Evolutionary conservation across 2,888 invertebrate species (phyloP).

Genomic region (Dasypogon diadema): DNA sequence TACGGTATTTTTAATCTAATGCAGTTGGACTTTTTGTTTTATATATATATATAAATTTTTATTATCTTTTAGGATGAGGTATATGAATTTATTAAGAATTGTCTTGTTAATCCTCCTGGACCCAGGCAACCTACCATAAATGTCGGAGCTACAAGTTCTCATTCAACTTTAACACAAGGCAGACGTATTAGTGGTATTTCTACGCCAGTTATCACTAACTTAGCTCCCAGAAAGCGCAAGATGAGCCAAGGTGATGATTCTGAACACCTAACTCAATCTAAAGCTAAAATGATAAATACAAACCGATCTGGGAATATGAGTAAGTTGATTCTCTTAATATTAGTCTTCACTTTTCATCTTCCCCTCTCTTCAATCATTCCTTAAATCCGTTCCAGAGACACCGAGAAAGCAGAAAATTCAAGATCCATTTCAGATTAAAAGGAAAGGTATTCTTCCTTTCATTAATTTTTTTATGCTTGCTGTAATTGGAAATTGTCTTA

Average conservation of each 20-base stretch:
- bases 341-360: neutral
- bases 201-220: slow-evolving; percentile 60
- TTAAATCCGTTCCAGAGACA: slow-evolving; percentile 36
- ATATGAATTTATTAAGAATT: slow-evolving; percentile 74
- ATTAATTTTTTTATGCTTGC: slow-evolving; percentile 54
- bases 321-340: slow-evolving; percentile 1
- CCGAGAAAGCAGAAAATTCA: slow-evolving; percentile 60
- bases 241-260: slow-evolving; percentile 53
- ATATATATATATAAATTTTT: neutral
- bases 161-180: neutral
- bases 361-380: neutral
- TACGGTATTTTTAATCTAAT: slow-evolving; percentile 71
- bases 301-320: slow-evolving; percentile 9
- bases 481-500: too few relatives aligned
- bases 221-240: slow-evolving; percentile 54
- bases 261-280: slow-evolving; percentile 17
- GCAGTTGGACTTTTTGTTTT: too few relatives aligned
- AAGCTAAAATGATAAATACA: neutral
- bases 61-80: slow-evolving; percentile 72
- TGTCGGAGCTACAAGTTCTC: slow-evolving; percentile 55
- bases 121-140: slow-evolving; percentile 64
- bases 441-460: slow-evolving; percentile 64
- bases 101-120: slow-evolving; percentile 73
- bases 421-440: slow-evolving; percentile 66
- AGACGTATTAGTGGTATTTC: neutral